A percentile compares a stretch with the other conserved stretches of the same genome.
These are phyloP conservation scores for Danionella dracula DNA, from an alignment of 2,797 vertebrate genomes.

Conservation along the genomic window DNA sequence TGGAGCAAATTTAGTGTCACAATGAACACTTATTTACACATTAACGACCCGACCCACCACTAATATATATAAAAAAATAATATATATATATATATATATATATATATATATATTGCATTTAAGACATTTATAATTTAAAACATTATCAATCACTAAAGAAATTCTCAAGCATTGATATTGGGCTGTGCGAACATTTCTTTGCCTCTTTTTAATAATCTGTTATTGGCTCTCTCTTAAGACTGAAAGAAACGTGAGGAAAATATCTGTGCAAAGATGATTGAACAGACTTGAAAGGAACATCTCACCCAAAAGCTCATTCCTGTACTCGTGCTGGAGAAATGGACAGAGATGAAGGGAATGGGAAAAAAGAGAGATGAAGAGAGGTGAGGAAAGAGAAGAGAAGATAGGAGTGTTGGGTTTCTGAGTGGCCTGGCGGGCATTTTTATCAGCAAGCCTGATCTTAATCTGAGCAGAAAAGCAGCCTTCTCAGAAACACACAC, in stretches of 20 bases:
- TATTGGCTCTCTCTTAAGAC: not conserved
- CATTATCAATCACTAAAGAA: too few species aligned
- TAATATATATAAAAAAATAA: too few species aligned
- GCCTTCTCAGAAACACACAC: conserved; percentile 38
- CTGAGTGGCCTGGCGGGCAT: conserved; percentile 56
- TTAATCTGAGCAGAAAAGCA: conserved; percentile 66
- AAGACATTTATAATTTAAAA: too few species aligned
- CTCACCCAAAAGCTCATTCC: conserved; percentile 4
- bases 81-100: too few species aligned
- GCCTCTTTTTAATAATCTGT: too few species aligned
- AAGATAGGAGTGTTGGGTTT: conserved; percentile 55
- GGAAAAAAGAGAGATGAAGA: conserved; percentile 6
- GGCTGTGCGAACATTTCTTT: too few species aligned
- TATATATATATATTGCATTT: too few species aligned
- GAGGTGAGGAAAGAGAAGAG: conserved; percentile 27
- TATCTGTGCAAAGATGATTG: not conserved
- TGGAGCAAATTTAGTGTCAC: too few species aligned
- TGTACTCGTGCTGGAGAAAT: conserved; percentile 4
- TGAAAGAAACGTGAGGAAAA: not conserved
- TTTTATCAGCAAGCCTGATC: conserved; percentile 68
- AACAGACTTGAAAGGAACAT: not conserved
- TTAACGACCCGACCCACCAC: too few species aligned
- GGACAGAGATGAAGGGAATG: conserved; percentile 19
- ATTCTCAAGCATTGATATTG: too few species aligned
- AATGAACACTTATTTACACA: too few species aligned